Base-by-base conservation (phyloP, 2,797 vertebrate species). In the Heteromormyrus szaboi region DNA sequence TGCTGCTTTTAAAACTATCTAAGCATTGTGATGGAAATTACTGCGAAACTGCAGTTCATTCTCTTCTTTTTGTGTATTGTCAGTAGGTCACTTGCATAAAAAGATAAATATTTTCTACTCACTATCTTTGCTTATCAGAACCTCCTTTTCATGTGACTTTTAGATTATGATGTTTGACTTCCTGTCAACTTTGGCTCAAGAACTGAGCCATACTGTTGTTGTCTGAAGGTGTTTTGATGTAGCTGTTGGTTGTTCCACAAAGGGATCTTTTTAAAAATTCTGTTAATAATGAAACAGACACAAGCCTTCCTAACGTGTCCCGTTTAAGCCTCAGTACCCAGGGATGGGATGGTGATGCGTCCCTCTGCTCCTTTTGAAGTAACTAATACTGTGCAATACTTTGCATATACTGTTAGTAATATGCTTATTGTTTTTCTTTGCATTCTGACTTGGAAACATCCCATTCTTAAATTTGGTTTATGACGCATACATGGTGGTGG, bases 271-370 rank as follows among this genome's bases (percentile, higher is more conserved):
- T 81, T 29, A 53, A 88, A 79, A 79, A 79, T 48, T 88, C 25
- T 54, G 48, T 88, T 76, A 81, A 87, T 87, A 88, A 88, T 41
- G 54, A 53, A 88, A 88, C 50, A 37, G 33, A 68, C 56, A 65
- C 54, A 62, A 41, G 37, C 29, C 44, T 44, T 17, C 44, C 37
- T 87, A 62, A 65, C 12, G 25, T 48, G 17, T 25, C 86, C 41
- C 5, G 37, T 59, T 44, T 17, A 48, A 14, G 33, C 33, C 41
- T 65, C 33, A 86, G 86, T 22, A 22, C 33, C 33, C 25, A 65
- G 17, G 41, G 37, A 44, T 46, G 19, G 37, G 37, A 65, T 25
- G 19, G n/a, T 46, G 44, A 65, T 65, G 85, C 11, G 4, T n/a
- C 37, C 83, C 4, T 87, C 33, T 41, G 3, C n/a, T 68, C 2